phyloP scores from a whole-genome alignment of 2,797 vertebrate genomes.

The Catostomus latipinnis region DNA sequence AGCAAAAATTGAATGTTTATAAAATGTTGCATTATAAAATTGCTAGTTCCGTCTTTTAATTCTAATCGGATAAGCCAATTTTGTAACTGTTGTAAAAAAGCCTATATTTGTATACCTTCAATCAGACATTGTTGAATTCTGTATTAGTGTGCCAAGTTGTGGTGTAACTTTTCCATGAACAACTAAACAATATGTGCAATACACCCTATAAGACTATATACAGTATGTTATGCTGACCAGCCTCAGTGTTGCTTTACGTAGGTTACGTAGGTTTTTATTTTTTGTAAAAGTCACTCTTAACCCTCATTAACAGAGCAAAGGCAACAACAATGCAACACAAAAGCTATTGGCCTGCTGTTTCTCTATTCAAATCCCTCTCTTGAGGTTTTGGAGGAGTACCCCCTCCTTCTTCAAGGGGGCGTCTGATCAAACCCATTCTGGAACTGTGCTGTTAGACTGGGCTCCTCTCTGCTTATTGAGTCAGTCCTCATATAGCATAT shows the following conservation, averaged over 20 bases:
- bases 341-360: constrained; percentile 74
- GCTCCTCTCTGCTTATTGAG: constrained; percentile 23
- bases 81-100: too few species aligned
- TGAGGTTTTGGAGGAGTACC: constrained; percentile 13
- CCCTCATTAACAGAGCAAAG: constrained; percentile 66
- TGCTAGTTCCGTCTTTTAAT: too few species aligned
- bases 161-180: too few species aligned
- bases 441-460: not conserved
- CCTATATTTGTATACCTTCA: too few species aligned
- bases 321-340: constrained; percentile 76
- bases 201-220: too few species aligned
- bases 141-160: too few species aligned
- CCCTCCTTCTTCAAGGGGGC: constrained; percentile 45
- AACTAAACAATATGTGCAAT: too few species aligned
- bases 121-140: too few species aligned
- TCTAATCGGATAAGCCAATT: too few species aligned
- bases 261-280: not conserved
- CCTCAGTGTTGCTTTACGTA: constrained; percentile 35
- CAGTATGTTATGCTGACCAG: constrained; percentile 68
- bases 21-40: too few species aligned
- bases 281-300: constrained; percentile 31
- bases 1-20: too few species aligned
- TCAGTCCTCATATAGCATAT: constrained; percentile 12
- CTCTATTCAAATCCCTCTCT: constrained; percentile 59
- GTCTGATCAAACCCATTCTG: constrained; percentile 20